These are phyloP conservation scores for Leuctra nigra DNA, from an alignment of 2,888 invertebrate genomes.

Conservation along the genomic window DNA sequence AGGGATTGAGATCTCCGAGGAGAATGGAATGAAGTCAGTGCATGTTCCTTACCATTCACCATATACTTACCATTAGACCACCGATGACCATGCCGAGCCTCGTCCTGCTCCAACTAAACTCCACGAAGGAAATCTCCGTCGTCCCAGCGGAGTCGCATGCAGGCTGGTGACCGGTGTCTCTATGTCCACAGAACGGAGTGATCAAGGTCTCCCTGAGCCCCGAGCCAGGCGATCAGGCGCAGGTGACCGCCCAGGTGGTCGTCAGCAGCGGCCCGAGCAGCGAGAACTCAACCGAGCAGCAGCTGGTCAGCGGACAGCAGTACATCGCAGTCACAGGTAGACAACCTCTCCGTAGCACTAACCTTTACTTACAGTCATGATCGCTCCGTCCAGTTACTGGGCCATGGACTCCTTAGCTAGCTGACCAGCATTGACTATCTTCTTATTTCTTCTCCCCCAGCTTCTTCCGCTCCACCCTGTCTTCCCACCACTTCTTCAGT, in stretches of 20 bases:
- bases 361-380: neutral
- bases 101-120: too few species aligned
- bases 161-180: too few species aligned
- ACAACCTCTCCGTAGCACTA: neutral
- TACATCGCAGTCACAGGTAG: slow-evolving; percentile 70
- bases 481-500: neutral
- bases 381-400: neutral
- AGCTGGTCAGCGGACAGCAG: slow-evolving; percentile 46
- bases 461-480: neutral
- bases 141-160: too few species aligned
- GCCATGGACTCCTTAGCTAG: too few species aligned
- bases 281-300: slow-evolving; percentile 44
- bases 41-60: too few species aligned
- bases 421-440: too few species aligned
- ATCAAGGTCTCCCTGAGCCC: slow-evolving; percentile 44
- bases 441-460: neutral
- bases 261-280: slow-evolving; percentile 34
- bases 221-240: slow-evolving; percentile 46
- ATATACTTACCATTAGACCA: too few species aligned
- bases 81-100: too few species aligned
- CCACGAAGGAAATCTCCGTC: too few species aligned
- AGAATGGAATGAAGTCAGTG: too few species aligned
- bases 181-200: slow-evolving; percentile 26
- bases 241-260: slow-evolving; percentile 43
- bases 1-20: too few species aligned